phyloP scores from a whole-genome alignment of 2,888 invertebrate species.

The Listrodromus nycthemerus region DNA sequence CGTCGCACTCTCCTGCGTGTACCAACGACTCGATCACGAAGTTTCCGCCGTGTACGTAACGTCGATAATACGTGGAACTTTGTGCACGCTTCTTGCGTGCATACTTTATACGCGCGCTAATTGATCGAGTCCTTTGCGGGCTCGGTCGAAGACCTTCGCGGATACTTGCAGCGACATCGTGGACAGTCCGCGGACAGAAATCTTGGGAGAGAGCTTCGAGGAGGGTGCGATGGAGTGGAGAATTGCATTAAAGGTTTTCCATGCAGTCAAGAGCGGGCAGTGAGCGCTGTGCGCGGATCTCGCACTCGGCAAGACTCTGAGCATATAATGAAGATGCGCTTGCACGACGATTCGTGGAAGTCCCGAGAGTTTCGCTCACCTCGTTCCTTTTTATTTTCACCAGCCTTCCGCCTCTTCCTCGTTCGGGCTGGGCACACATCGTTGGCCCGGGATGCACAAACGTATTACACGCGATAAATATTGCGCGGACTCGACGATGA shows the following conservation, averaged over 20 bases:
- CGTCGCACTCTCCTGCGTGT: constrained; percentile 57
- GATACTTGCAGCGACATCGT: constrained; percentile 42
- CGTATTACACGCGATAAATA: constrained; percentile 46
- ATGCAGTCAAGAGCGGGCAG: constrained; percentile 54
- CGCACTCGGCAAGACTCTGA: constrained; percentile 55
- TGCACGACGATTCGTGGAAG: constrained; percentile 79
- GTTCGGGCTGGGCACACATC: background rate
- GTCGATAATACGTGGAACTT: background rate
- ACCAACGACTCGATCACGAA: constrained; percentile 72
- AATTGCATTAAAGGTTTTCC: constrained; percentile 46
- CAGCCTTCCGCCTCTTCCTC: background rate
- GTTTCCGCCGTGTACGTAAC: constrained; percentile 65
- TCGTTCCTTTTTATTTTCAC: constrained; percentile 23
- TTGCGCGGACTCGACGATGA: constrained; percentile 38
- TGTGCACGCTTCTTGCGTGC: constrained; percentile 50
- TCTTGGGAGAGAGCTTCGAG: constrained; percentile 4
- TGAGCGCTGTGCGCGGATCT: constrained; percentile 44
- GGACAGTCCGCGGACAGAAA: constrained; percentile 11
- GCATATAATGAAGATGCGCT: constrained; percentile 79
- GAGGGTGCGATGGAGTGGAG: background rate
- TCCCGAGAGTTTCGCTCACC: constrained; percentile 31
- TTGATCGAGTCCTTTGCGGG: constrained; percentile 76
- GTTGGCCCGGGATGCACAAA: background rate
- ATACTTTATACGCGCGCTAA: constrained; percentile 73
- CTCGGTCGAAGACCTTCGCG: constrained; percentile 19